These are phyloP conservation scores for Drosophila birchii DNA, from an alignment of 2,888 invertebrate genomes.

Conservation along the genomic window DNA sequence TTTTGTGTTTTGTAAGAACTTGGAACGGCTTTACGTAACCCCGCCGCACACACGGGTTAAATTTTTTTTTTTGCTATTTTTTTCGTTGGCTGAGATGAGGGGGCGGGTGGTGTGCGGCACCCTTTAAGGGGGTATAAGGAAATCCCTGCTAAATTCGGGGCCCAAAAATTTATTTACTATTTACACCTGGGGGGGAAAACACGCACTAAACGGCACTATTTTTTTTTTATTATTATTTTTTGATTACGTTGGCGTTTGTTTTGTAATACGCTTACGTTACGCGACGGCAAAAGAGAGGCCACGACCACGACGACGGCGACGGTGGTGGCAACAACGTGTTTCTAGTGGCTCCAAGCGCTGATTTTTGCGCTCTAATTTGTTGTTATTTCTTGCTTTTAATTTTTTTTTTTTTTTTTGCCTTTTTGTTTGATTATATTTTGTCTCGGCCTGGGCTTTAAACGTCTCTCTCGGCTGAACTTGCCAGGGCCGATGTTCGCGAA, in stretches of 20 bases:
- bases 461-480: constrained; percentile 55
- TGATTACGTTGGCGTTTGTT: constrained; percentile 61
- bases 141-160: not conserved
- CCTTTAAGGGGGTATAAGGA: constrained; percentile 8
- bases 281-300: constrained; percentile 50
- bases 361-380: constrained; percentile 41
- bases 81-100: not conserved
- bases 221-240: constrained; percentile 13
- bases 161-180: constrained; percentile 23
- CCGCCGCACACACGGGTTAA: constrained; percentile 63
- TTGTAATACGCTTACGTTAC: constrained; percentile 76
- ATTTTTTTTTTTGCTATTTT: constrained; percentile 22
- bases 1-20: constrained; percentile 75
- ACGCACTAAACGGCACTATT: constrained; percentile 16
- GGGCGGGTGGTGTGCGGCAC: constrained; percentile 27
- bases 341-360: constrained; percentile 46
- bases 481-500: constrained; percentile 81
- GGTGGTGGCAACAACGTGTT: constrained; percentile 56
- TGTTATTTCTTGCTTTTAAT: constrained; percentile 22
- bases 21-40: constrained; percentile 74
- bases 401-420: constrained; percentile 10
- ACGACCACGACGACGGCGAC: constrained; percentile 20
- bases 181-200: constrained; percentile 12
- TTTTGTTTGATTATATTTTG: constrained; percentile 15
- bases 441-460: constrained; percentile 11